Base-by-base conservation (phyloP, 2,888 invertebrate species). In the Sepioteuthis lessoniana region DNA sequence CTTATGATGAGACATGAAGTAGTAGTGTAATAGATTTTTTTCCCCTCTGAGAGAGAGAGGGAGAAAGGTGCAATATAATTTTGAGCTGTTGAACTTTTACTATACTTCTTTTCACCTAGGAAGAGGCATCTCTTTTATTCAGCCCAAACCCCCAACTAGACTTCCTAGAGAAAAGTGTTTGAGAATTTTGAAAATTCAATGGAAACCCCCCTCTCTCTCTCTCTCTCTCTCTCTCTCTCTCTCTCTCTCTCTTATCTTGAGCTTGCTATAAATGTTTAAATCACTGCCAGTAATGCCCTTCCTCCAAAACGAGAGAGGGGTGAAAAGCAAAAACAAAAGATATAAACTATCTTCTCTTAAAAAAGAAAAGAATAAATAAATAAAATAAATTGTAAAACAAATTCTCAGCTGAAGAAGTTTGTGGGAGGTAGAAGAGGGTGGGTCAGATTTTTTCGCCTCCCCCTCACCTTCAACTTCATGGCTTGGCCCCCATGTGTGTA, bases 121-220 rank as follows among this genome's bases (percentile, higher is more conserved):
- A n/a, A n/a, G n/a, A n/a, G n/a, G n/a, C n/a, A n/a, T n/a, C n/a
- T n/a, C n/a, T n/a, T n/a, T n/a, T 2, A 35, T 10, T 76, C 76
- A 76, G n/a, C 55, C 28, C 7, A 21, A 60, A 8, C 31, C 16
- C n/a, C 76, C 35, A 19, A n/a, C 10, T 8, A n/a, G 76, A n/a
- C n/a, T n/a, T n/a, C 76, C n/a, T 76, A 76, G 21, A 25, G 25
- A 55, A 55, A 21, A 50, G 31, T 35, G 76, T 76, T 76, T 76
- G 76, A 42, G 42, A 91, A 91, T 46, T 91, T 46, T 46, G 46
- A 91, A 91, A 91, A 91, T 46, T 91, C 91, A 28, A 91, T 91
- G 31, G 42, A 42, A n/a, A 42, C 42, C 47, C 46, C 38, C 8
- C 42, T 37, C 31, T 0, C 28, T 42, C 13, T 42, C 42, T 91